Evolutionary conservation across 2,888 invertebrate genomes (phyloP), one percentile per base, ranked within the genome.

Genomic region (Ceriagrion tenellum): DNA sequence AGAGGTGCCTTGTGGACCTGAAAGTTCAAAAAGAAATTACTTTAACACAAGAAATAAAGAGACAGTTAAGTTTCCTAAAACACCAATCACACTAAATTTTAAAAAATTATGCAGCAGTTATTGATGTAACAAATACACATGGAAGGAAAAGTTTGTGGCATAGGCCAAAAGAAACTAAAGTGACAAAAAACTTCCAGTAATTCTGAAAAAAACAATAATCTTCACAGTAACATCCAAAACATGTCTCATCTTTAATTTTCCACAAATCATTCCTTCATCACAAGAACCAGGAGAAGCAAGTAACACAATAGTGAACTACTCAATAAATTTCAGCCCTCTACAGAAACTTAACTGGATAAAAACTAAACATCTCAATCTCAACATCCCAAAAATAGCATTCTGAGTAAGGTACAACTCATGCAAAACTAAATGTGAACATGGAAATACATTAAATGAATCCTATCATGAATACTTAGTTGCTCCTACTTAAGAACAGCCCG

Each of bases 1-100:
- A 47, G 93, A 40, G 12, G 63, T 47, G 93, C 93, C 26, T 16
- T 59, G 93, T 40, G 69, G 69, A 69, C 93, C 93, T 93, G 69
- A 4, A 59, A 69, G 26, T n/a, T 81, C 12, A 81, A 81, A 35
- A 13, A 81, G 26, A 81, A 69, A 69, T 69, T n/a, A 69, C n/a
- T 26, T 69, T n/a, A 69, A n/a, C 69, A 69, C 12, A 69, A 69
- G 0, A 69, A 0, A 3, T n/a, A 69, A 69, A 47, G 47, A 47
- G 47, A 2, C 47, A 47, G 6, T 1, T 26, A 1, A n/a, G 16
- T 26, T 26, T n/a, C 20, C n/a, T 6, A n/a, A n/a, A 0, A n/a
- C n/a, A 20, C n/a, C 26, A 69, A 12, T n/a, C n/a, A n/a, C n/a
- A n/a, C n/a, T 69, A n/a, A 69, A 26, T 10, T 69, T 69, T 13